Conservation (phyloP, 2,797 vertebrate genomes). For the Cottoperca gobio region DNA sequence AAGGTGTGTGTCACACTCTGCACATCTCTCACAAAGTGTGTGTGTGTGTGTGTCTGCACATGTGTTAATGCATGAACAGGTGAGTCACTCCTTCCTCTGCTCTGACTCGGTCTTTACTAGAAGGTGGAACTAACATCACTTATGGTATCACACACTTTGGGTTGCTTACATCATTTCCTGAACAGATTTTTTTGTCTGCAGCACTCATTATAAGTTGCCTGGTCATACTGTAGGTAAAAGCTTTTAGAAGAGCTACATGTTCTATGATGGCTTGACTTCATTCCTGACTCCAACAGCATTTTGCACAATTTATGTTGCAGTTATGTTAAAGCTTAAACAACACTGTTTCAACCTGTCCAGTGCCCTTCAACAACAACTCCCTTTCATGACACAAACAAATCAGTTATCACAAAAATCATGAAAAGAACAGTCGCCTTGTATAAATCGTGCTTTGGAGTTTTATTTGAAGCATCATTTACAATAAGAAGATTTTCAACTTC, state of each 20-base stretch:
- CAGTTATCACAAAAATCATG: not conserved
- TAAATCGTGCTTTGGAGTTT: not conserved
- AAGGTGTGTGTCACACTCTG: constrained; percentile 3
- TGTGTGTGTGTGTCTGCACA: not conserved
- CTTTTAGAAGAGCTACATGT: constrained; percentile 13
- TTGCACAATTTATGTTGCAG: constrained; percentile 5
- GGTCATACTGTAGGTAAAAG: constrained; percentile 5
- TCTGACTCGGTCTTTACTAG: constrained; percentile 54
- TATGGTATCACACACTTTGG: constrained; percentile 22
- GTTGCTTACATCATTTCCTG: constrained; percentile 42
- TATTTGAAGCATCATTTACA: not conserved
- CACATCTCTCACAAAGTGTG: constrained; percentile 6
- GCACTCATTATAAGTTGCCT: constrained; percentile 23
- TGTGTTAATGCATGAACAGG: constrained; percentile 3
- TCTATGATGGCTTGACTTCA: not conserved
- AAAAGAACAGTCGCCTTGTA: not conserved
- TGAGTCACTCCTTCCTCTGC: constrained; percentile 24
- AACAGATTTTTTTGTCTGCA: constrained; percentile 8
- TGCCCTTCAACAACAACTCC: not conserved
- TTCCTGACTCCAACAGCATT: not conserved
- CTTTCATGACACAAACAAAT: not conserved
- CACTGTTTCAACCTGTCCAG: not conserved
- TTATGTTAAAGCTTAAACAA: not conserved
- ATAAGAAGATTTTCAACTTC: not conserved
- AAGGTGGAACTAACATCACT: constrained; percentile 42